Evolutionary conservation across 2,113 vertebrate genomes (phyloP).

Genomic region (Chloropsis hardwickii): DNA sequence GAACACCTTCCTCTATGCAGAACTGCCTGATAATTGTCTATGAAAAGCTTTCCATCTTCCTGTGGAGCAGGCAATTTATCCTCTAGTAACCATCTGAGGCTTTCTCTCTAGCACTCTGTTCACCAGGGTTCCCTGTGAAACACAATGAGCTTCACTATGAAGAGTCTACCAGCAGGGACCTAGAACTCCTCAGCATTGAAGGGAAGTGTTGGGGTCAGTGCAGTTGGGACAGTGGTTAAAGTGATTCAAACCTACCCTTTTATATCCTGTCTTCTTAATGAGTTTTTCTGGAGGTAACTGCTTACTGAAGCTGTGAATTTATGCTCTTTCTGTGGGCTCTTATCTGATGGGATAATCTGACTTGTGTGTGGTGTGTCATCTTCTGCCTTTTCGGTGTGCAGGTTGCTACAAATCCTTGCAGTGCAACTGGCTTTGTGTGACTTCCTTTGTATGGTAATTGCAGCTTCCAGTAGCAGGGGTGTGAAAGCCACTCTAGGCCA

Average conservation of each 20-base stretch:
- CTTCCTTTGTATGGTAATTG: conserved; percentile 4
- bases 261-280: background rate
- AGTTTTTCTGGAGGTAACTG: background rate
- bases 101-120: background rate
- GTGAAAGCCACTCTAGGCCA: background rate
- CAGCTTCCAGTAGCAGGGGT: background rate
- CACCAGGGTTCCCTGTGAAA: background rate
- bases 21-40: background rate
- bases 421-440: background rate
- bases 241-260: background rate
- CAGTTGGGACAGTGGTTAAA: background rate
- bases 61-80: background rate
- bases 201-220: background rate
- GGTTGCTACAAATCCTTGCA: background rate
- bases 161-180: background rate
- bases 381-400: background rate
- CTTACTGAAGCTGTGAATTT: background rate
- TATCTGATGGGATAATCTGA: background rate
- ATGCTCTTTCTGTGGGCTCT: background rate
- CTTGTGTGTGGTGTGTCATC: background rate
- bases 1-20: background rate
- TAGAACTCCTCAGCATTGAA: background rate
- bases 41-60: background rate
- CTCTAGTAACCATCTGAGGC: background rate
- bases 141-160: background rate